Conservation (phyloP, 1,140 invertebrate species). For the Psix sp. region DNA sequence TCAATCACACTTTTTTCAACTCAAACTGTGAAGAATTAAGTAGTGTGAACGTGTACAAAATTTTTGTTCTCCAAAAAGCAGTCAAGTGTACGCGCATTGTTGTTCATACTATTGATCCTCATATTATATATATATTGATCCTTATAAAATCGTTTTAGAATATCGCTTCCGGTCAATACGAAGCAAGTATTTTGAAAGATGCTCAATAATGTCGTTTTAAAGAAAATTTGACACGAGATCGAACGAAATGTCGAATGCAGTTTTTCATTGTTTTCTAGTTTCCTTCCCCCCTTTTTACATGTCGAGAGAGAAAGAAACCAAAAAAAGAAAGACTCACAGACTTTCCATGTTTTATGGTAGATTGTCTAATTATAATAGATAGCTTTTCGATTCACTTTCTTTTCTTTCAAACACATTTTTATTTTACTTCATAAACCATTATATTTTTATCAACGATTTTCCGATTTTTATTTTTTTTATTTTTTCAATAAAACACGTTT, state of each 20-base stretch:
- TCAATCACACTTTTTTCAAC: conserved; percentile 45
- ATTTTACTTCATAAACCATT: too few species aligned
- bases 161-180: conserved; percentile 38
- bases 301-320: too few species aligned
- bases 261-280: conserved; percentile 28
- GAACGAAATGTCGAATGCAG: conserved; percentile 50
- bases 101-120: conserved; percentile 48
- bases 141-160: conserved; percentile 52
- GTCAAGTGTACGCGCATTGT: conserved; percentile 41
- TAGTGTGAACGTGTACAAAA: conserved; percentile 47
- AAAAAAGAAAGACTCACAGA: too few species aligned
- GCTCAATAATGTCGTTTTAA: conserved; percentile 59
- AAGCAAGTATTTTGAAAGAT: conserved; percentile 60
- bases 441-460: too few species aligned
- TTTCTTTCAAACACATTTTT: too few species aligned
- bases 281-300: conserved; percentile 3
- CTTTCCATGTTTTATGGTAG: too few species aligned
- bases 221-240: conserved; percentile 49
- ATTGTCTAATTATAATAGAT: too few species aligned
- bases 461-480: too few species aligned
- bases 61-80: conserved; percentile 48
- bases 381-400: too few species aligned
- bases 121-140: conserved; percentile 46
- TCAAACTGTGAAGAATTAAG: conserved; percentile 49
- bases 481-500: too few species aligned